These are phyloP conservation scores for Antechinus flavipes DNA, from an alignment of 2,113 vertebrate genomes.

Conservation along the genomic window DNA sequence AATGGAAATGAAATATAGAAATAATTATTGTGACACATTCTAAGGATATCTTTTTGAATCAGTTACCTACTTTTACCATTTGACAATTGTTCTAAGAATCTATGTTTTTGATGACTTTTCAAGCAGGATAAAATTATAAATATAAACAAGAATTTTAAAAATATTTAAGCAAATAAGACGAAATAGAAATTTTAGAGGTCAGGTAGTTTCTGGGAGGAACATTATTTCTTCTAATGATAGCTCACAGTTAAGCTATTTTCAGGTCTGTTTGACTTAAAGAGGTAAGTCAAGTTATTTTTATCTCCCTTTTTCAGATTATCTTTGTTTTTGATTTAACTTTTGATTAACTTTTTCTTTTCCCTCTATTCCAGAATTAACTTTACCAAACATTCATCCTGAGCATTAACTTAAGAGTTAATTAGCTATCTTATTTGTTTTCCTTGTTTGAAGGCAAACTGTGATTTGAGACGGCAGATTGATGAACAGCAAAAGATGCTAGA, in stretches of 20 bases:
- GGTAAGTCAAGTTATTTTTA: neutral
- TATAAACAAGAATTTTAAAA: neutral
- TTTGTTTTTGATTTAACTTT: slow-evolving; percentile 47
- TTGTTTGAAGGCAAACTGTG: slow-evolving; percentile 93
- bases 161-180: neutral
- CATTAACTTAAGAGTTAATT: slow-evolving; percentile 55
- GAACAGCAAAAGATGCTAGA: slow-evolving; percentile 99
- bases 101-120: neutral
- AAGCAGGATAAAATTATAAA: neutral
- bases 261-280: neutral
- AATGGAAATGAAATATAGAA: slow-evolving; percentile 36
- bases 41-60: neutral
- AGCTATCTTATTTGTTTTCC: slow-evolving; percentile 50
- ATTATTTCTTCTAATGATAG: slow-evolving; percentile 28
- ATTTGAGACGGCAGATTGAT: slow-evolving; percentile 97
- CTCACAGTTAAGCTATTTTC: slow-evolving; percentile 32
- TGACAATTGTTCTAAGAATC: neutral
- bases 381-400: slow-evolving; percentile 41
- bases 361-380: slow-evolving; percentile 18
- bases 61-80: neutral
- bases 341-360: slow-evolving; percentile 44
- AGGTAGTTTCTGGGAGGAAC: slow-evolving; percentile 12
- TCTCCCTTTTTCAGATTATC: neutral
- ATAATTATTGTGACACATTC: neutral
- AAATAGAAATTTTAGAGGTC: slow-evolving; percentile 14